Conservation (phyloP, 2,797 vertebrate genomes). For the Acanthis flammea region DNA sequence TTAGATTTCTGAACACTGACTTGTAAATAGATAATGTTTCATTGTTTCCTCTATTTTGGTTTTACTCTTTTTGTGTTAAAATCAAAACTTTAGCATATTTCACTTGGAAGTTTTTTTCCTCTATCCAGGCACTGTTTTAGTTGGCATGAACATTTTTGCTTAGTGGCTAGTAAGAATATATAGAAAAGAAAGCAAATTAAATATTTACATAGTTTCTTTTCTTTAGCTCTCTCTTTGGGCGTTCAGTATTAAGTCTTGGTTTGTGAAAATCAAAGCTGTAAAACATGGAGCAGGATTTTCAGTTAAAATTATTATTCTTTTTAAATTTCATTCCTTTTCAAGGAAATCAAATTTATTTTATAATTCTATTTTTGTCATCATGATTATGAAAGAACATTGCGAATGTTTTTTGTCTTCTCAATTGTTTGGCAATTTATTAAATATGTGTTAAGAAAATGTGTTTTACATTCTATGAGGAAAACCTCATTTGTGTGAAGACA, state of each 20-base stretch:
- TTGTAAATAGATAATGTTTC: not conserved
- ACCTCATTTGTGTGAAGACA: not conserved
- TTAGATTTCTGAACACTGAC: not conserved
- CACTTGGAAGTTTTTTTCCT: not conserved
- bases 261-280: not conserved
- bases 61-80: not conserved
- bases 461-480: not conserved
- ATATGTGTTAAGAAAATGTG: not conserved
- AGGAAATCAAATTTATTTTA: not conserved
- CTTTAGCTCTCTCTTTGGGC: not conserved
- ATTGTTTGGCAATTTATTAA: not conserved
- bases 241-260: not conserved
- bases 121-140: not conserved
- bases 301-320: not conserved
- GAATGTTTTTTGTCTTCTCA: not conserved
- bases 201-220: not conserved
- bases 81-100: not conserved
- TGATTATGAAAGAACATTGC: not conserved
- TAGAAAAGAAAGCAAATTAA: not conserved
- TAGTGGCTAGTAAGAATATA: not conserved
- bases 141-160: not conserved
- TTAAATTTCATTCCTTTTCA: not conserved
- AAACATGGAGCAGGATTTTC: not conserved
- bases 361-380: not conserved
- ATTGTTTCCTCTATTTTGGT: not conserved